phyloP scores from a whole-genome alignment of 64 coral and sea anemone species.

The Montipora cactus region DNA sequence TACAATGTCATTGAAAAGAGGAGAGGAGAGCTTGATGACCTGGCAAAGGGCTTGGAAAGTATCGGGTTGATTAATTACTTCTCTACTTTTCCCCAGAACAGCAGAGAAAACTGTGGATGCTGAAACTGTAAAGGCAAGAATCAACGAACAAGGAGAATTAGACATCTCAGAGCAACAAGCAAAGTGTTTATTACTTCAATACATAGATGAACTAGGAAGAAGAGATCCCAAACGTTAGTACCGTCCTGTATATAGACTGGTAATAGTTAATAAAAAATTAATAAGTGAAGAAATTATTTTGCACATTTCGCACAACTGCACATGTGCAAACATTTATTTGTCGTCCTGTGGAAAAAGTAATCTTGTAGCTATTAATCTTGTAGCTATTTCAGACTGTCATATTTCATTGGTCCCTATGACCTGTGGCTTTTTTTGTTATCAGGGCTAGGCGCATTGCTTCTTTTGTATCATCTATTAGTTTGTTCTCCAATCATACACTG shows the following conservation, averaged over 20 bases:
- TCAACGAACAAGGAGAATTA: conserved; percentile 23
- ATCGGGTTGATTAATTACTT: conserved; percentile 30
- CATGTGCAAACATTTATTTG: neutral
- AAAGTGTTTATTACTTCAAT: conserved; percentile 21
- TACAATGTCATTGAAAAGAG: conserved; percentile 53
- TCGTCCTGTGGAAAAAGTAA: neutral
- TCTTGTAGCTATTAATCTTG: neutral
- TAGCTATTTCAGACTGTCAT: neutral
- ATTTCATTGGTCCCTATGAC: too few relatives aligned
- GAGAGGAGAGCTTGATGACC: conserved; percentile 41
- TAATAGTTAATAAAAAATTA: conserved; percentile 18
- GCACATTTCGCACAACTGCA: neutral
- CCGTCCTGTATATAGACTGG: neutral
- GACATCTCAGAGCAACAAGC: conserved; percentile 17
- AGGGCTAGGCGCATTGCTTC: too few relatives aligned
- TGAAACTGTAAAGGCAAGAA: conserved; percentile 12
- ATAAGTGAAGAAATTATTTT: neutral
- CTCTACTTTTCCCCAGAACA: conserved; percentile 29
- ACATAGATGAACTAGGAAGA: conserved; percentile 41
- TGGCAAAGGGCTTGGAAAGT: conserved; percentile 38
- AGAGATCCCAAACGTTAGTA: conserved; percentile 33
- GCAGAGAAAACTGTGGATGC: conserved; percentile 41
- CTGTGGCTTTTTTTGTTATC: too few relatives aligned
- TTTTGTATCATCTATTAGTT: too few relatives aligned
- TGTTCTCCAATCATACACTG: too few relatives aligned